Evolutionary conservation across 92 coral and sea anemone genomes (phyloP).

Genomic region (Palythoa grandiflora): DNA sequence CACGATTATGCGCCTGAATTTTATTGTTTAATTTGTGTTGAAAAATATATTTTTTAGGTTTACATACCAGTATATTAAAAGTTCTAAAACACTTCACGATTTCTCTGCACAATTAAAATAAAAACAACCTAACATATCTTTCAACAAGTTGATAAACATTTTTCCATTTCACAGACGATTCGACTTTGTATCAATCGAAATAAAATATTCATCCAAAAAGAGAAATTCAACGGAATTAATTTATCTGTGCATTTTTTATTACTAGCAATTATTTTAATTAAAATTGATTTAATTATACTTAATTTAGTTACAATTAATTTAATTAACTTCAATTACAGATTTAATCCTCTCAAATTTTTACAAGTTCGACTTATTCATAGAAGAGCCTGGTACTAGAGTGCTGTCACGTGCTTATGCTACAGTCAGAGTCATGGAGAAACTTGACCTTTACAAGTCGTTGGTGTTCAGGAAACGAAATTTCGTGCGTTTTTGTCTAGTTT

Average conservation of each 20-base stretch:
- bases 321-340: background rate
- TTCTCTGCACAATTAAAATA: background rate
- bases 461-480: too few species aligned
- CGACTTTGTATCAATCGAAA: conserved; percentile 1
- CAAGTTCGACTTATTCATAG: background rate
- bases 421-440: background rate
- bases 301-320: background rate
- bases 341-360: background rate
- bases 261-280: background rate
- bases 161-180: conserved; percentile 5
- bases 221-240: background rate
- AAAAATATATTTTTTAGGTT: too few species aligned
- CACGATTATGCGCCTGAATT: too few species aligned
- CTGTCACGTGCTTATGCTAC: conserved; percentile 1
- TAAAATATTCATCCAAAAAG: background rate
- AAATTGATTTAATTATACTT: background rate
- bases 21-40: too few species aligned
- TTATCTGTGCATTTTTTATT: background rate
- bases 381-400: conserved; percentile 8
- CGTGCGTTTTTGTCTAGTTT: too few species aligned
- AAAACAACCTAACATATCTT: background rate
- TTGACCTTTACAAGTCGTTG: background rate
- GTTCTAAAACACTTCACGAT: background rate
- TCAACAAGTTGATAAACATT: background rate
- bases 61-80: too few species aligned